phyloP scores from a whole-genome alignment of 2,888 invertebrate species.

The Pristionchus japonicus region DNA sequence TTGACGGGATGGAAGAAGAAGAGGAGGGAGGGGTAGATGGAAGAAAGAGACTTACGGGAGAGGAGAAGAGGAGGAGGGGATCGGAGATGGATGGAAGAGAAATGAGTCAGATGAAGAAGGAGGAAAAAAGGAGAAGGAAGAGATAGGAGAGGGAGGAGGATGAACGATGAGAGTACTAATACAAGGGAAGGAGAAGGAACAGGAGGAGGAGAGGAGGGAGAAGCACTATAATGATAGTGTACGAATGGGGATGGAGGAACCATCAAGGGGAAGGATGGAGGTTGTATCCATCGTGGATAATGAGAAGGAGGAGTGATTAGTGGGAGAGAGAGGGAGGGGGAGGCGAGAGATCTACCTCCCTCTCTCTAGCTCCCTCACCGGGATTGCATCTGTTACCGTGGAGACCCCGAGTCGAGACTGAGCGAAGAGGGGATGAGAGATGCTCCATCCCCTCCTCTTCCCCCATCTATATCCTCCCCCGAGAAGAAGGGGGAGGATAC shows the following conservation, averaged over 20 bases:
- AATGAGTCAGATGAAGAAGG: constrained; percentile 17
- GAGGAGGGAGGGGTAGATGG: constrained; percentile 41
- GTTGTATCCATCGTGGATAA: not conserved
- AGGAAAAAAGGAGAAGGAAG: not conserved
- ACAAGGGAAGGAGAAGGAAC: not conserved
- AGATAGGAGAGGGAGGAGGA: not conserved
- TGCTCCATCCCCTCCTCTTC: not conserved
- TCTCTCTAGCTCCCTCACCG: not conserved
- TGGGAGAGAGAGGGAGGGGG: constrained; percentile 5
- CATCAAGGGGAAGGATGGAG: not conserved
- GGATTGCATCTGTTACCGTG: not conserved
- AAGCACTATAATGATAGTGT: constrained; percentile 23
- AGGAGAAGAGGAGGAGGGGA: not conserved
- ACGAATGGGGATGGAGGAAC: not conserved
- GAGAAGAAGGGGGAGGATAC: not conserved
- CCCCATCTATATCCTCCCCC: not conserved
- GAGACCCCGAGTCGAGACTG: not conserved
- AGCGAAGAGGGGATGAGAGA: not conserved
- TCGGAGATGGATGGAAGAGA: constrained; percentile 34
- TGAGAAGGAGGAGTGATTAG: constrained; percentile 23
- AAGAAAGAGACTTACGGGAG: constrained; percentile 49
- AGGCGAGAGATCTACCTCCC: constrained; percentile 47
- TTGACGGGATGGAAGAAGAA: constrained; percentile 1
- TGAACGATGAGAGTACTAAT: constrained; percentile 22
- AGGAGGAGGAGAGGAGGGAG: not conserved